These are phyloP conservation scores for Hylaeus volcanicus DNA, from an alignment of 1,140 invertebrate genomes.

Conservation along the genomic window DNA sequence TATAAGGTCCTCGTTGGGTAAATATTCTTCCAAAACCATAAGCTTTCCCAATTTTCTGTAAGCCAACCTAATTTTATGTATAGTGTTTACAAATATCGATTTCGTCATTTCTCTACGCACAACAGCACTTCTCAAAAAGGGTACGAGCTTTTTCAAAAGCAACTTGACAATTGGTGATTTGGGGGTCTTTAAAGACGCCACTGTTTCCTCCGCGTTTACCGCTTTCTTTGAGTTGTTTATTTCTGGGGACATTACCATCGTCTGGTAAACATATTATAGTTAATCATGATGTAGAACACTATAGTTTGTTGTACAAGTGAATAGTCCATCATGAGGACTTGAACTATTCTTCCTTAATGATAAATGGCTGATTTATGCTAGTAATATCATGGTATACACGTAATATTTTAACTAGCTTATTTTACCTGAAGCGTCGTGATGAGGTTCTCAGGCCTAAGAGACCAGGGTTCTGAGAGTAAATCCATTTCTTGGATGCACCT, in stretches of 20 bases:
- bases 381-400: too few relatives aligned
- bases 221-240: neutral
- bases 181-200: conserved; percentile 78
- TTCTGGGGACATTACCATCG: neutral
- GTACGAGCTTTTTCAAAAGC: conserved; percentile 80
- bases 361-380: too few relatives aligned
- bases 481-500: conserved; percentile 89
- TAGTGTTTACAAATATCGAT: conserved; percentile 82
- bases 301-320: too few relatives aligned
- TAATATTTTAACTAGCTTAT: too few relatives aligned
- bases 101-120: conserved; percentile 85
- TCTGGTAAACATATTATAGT: conserved; percentile 3
- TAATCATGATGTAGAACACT: too few relatives aligned
- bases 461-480: conserved; percentile 85
- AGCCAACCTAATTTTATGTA: conserved; percentile 84
- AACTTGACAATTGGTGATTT: conserved; percentile 70
- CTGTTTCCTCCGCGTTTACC: conserved; percentile 62
- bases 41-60: conserved; percentile 82
- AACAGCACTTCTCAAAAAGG: conserved; percentile 83
- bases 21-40: conserved; percentile 83
- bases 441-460: conserved; percentile 82
- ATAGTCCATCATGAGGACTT: too few relatives aligned
- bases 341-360: too few relatives aligned
- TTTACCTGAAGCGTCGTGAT: conserved; percentile 84
- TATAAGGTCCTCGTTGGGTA: conserved; percentile 85